Conservation (phyloP, 2,888 invertebrate genomes). For the Cancer borealis region DNA sequence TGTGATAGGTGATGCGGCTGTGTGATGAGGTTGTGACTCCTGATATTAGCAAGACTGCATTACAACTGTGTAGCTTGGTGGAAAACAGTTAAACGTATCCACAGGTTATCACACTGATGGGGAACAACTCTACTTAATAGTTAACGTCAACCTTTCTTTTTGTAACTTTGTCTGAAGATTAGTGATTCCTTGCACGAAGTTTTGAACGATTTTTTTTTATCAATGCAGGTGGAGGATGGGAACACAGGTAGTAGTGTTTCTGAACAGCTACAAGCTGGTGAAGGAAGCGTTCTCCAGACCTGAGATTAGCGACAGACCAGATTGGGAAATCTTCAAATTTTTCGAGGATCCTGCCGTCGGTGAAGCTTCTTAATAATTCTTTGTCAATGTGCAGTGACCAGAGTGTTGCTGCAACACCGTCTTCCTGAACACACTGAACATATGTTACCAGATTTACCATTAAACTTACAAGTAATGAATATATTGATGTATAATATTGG, state of each 20-base stretch:
- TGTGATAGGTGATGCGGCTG: background rate
- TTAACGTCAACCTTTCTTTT: no score
- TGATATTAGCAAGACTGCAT: no score
- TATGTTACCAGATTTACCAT: background rate
- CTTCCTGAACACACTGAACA: background rate
- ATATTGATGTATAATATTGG: no score
- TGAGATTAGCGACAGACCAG: slow-evolving; percentile 41
- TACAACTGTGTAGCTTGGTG: no score
- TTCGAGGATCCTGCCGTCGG: slow-evolving; percentile 27
- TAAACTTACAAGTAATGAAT: no score
- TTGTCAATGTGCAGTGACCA: no score
- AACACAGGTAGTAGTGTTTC: slow-evolving; percentile 50
- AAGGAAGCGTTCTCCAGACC: background rate
- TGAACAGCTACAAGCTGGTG: slow-evolving; percentile 44
- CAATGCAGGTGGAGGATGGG: slow-evolving; percentile 55
- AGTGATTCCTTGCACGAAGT: no score
- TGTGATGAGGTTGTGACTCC: background rate
- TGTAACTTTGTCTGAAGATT: no score
- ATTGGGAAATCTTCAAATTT: slow-evolving; percentile 45
- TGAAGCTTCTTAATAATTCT: background rate
- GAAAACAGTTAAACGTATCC: no score
- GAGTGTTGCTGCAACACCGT: no score
- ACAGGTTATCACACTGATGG: no score
- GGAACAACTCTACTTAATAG: no score
- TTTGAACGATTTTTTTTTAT: background rate